Evolutionary conservation across 2,113 vertebrate genomes (phyloP), one percentile per base, ranked within the genome.

Genomic region (Cyrtonyx montezumae): DNA sequence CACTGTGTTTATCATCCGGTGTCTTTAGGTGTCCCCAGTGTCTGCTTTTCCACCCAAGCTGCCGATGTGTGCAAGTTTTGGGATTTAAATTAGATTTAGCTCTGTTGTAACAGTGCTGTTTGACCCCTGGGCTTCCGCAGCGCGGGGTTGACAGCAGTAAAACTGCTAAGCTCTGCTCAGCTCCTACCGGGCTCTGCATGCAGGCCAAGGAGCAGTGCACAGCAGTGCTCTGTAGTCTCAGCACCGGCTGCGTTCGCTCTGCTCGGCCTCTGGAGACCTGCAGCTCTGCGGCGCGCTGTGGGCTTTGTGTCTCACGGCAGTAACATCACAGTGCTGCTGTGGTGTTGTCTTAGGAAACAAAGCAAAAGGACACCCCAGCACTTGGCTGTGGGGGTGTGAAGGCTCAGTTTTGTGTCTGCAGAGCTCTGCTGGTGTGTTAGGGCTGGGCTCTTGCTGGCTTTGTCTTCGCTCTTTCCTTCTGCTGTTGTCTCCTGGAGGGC

Each of bases 111-210:
- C 36, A 6, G 17, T 55, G 3, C 26, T 1, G 2, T 28, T n/a
- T 63, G 25, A 4, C 11, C 37, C 40, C 49, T 21, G 36, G 62
- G 23, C 43, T 71, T 65, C 55, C n/a, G 37, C 2, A 11, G 0
- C 4, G 19, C 0, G 17, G 36, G 16, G 40, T 37, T 65, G 23
- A 3, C 30, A 2, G 0, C n/a, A 3, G 0, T 11, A 17, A 56
- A 40, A 17, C 26, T 34, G 8, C 4, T 43, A 20, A 3, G 8
- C 18, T 37, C 26, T 4, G 3, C 23, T 37, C 36, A 7, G 6
- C n/a, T 20, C 55, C 32, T 36, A 8, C 30, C 32, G 6, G 43
- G 20, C 0, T 16, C 49, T 49, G 34, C 45, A 34, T 3, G 11
- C 17, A 11, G 19, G 43, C 42, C 23, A 36, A 9, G 43, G 18